Percentiles rank a stretch among this genome's conserved stretches.
phyloP scores from a whole-genome alignment of 2,888 invertebrate species.

The Leptinotarsa rubiginosa region DNA sequence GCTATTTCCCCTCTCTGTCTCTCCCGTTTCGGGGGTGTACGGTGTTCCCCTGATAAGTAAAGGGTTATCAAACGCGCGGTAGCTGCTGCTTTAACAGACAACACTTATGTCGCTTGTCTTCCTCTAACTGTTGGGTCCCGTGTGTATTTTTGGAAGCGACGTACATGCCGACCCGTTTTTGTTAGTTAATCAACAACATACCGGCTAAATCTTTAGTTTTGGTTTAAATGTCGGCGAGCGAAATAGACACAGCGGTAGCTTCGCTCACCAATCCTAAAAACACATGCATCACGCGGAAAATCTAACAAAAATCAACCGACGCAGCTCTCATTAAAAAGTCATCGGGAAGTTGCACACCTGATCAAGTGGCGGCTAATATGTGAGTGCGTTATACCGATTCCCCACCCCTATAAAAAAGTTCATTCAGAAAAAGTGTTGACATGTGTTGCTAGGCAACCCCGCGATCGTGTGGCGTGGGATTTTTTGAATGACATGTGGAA shows the following conservation, averaged over 20 bases:
- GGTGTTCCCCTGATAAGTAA: constrained; percentile 65
- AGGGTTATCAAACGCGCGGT: constrained; percentile 67
- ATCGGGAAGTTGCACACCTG: constrained; percentile 47
- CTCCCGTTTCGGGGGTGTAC: constrained; percentile 45
- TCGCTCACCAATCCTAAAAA: constrained; percentile 55
- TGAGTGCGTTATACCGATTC: constrained; percentile 57
- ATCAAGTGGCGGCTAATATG: constrained; percentile 48
- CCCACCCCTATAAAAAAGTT: constrained; percentile 70
- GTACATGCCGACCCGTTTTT: constrained; percentile 55
- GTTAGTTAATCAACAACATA: constrained; percentile 63
- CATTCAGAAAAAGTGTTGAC: constrained; percentile 71
- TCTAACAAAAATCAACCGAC: constrained; percentile 23
- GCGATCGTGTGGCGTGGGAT: constrained; percentile 51
- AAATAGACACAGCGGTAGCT: constrained; percentile 58
- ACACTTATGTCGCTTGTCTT: constrained; percentile 53
- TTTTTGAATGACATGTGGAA: constrained; percentile 52
- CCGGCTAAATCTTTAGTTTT: constrained; percentile 70
- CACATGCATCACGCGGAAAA: constrained; percentile 47
- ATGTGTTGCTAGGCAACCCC: constrained; percentile 65
- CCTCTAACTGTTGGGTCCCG: constrained; percentile 51
- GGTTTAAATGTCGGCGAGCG: constrained; percentile 59
- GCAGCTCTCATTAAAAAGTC: constrained; percentile 32
- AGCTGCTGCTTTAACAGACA: constrained; percentile 62
- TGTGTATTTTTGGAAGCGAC: constrained; percentile 54
- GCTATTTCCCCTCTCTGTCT: constrained; percentile 61